phyloP scores from a whole-genome alignment of 1,140 invertebrate species.

The Drosophila insularis region DNA sequence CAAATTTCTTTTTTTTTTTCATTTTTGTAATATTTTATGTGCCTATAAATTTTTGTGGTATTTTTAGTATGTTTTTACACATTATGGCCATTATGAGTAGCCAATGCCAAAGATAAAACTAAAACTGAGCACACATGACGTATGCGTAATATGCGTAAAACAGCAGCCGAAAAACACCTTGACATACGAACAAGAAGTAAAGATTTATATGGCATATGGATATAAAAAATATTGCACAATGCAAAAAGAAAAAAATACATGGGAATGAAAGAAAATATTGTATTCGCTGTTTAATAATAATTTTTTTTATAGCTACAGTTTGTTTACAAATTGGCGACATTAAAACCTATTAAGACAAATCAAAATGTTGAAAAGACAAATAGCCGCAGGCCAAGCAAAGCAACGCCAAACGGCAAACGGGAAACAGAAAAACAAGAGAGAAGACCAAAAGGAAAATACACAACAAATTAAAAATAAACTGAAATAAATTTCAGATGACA shows the following conservation, averaged over 20 bases:
- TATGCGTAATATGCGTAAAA: conserved; percentile 59
- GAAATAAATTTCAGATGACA: conserved; percentile 51
- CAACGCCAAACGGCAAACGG: neutral
- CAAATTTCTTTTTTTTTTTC: conserved; percentile 20
- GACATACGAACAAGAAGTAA: neutral
- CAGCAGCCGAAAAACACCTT: conserved; percentile 24
- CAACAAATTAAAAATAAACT: conserved; percentile 80
- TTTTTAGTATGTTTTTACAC: conserved; percentile 38
- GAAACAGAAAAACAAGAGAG: conserved; percentile 19
- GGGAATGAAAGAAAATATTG: neutral
- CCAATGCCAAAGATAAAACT: conserved; percentile 59
- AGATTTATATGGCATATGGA: neutral
- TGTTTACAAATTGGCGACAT: conserved; percentile 80
- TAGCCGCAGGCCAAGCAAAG: conserved; percentile 15
- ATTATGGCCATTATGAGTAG: conserved; percentile 44
- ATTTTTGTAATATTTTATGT: conserved; percentile 28
- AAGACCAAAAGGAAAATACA: conserved; percentile 46
- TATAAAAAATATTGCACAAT: conserved; percentile 54
- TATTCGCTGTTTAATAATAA: conserved; percentile 20
- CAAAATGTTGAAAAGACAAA: conserved; percentile 26
- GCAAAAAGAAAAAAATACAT: neutral
- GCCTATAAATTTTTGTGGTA: neutral
- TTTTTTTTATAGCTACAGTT: conserved; percentile 63
- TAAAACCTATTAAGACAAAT: conserved; percentile 69
- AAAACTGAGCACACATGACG: conserved; percentile 52